phyloP scores from a whole-genome alignment of 2,113 vertebrate species.

The Rattus norvegicus region GRCr8 NC_086035.1:51656501-51657000 shows the following conservation, averaged over 20 bases:
- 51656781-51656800: neutral
- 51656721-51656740: neutral
- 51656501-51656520: neutral
- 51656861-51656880: neutral
- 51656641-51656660: too few relatives aligned
- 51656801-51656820: neutral
- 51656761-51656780: neutral
- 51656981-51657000: neutral
- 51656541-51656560: neutral
- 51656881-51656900: neutral
- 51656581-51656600: neutral
- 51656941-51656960: neutral
- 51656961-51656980: neutral
- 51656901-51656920: neutral
- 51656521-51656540: neutral
- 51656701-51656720: neutral
- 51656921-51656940: neutral
- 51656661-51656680: neutral
- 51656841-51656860: neutral
- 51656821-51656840: neutral
- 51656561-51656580: neutral
- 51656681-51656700: neutral
- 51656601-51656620: neutral
- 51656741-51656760: neutral
- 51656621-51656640: neutral